phyloP scores from a whole-genome alignment of 2,888 invertebrate genomes.

The Hemicrepidius hirtus region DNA sequence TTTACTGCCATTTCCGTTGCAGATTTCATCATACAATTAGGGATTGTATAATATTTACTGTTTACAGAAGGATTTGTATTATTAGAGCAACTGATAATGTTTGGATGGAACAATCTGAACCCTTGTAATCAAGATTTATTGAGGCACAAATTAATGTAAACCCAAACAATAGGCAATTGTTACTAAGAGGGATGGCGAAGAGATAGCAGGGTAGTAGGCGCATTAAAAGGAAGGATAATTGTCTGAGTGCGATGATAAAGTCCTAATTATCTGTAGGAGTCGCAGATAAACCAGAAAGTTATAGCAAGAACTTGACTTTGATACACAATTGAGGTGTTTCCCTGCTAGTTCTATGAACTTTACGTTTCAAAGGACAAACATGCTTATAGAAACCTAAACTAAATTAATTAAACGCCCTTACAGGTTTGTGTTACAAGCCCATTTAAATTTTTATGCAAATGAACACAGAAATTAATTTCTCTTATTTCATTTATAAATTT shows the following conservation, averaged over 20 bases:
- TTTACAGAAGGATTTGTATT: conserved; percentile 44
- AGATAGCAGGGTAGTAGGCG: conserved; percentile 37
- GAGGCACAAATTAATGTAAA: conserved; percentile 49
- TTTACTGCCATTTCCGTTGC: conserved; percentile 7
- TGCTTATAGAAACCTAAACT: conserved; percentile 4
- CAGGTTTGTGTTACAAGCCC: background rate
- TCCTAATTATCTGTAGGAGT: conserved; percentile 43
- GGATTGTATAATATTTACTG: conserved; percentile 34
- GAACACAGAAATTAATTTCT: conserved; percentile 19
- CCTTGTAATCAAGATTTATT: conserved; percentile 50
- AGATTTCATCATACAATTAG: conserved; percentile 29
- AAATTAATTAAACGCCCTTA: conserved; percentile 23
- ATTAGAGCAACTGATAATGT: conserved; percentile 44
- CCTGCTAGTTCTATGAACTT: conserved; percentile 3
- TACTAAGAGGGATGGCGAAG: conserved; percentile 43
- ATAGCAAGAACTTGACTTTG: conserved; percentile 30
- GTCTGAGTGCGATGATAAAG: conserved; percentile 48
- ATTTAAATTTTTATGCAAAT: conserved; percentile 19
- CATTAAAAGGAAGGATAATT: conserved; percentile 47
- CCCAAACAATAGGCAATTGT: conserved; percentile 49
- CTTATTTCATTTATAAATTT: conserved; percentile 15
- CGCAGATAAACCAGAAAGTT: conserved; percentile 43
- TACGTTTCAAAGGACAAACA: conserved; percentile 8
- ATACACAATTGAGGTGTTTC: conserved; percentile 26
- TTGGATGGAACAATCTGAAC: conserved; percentile 46